These are phyloP conservation scores for Heliconius hewitsoni DNA, from an alignment of 1,140 invertebrate genomes.

Conservation along the genomic window DNA sequence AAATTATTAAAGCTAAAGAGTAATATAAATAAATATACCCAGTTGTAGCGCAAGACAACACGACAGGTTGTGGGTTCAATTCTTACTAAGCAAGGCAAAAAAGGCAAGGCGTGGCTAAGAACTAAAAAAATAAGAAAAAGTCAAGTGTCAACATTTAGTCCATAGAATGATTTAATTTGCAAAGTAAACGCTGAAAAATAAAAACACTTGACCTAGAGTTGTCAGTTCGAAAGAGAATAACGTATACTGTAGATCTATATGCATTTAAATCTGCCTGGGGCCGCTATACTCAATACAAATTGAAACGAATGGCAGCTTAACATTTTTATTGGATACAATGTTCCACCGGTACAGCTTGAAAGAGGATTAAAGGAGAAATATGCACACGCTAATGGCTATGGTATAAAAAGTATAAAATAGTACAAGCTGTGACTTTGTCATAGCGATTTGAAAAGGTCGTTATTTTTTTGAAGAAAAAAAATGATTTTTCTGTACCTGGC, in stretches of 20 bases:
- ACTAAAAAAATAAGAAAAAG: too few species aligned
- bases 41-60: too few species aligned
- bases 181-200: constrained; percentile 30
- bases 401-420: constrained; percentile 3
- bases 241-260: constrained; percentile 34
- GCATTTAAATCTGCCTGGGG: constrained; percentile 64
- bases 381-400: constrained; percentile 15
- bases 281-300: constrained; percentile 60
- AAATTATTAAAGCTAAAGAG: too few species aligned
- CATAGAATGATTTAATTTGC: background rate
- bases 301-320: constrained; percentile 63
- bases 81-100: too few species aligned
- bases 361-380: constrained; percentile 41
- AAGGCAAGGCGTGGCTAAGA: too few species aligned
- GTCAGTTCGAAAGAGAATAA: constrained; percentile 44
- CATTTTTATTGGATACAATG: constrained; percentile 63
- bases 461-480: background rate
- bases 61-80: too few species aligned
- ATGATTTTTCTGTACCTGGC: too few species aligned
- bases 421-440: background rate
- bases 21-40: too few species aligned
- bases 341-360: constrained; percentile 33
- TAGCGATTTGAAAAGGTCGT: background rate
- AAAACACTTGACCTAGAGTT: constrained; percentile 44
- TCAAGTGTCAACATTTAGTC: too few species aligned